Base-by-base conservation (phyloP, 2,888 invertebrate genomes). In the Hyalella azteca region DNA sequence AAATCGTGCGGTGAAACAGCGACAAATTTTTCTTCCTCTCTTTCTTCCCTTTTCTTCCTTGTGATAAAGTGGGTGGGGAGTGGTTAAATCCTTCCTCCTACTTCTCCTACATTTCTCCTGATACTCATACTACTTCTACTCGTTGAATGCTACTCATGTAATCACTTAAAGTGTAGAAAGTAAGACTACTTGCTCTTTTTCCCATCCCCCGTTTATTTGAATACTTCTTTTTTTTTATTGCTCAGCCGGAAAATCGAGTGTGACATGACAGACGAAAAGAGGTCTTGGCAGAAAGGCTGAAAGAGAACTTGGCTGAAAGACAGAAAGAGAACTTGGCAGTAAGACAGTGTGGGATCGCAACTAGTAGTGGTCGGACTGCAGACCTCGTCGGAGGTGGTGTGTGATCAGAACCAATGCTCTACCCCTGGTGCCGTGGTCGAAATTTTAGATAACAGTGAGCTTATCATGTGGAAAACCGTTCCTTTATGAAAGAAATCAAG, bases 401-500 rank as follows among this genome's bases (percentile, higher is more conserved):
- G 22, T 26, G 11, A 11, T 54, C 5, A 29, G 54, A 54, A 29
- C 36, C 32, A 66, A 66, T 66, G 66, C 29, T 32, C 66, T 66
- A 4, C 66, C 66, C 29, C 36, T 66, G 36, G 66, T 36, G 66
- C 19, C 66, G 19, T 66, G 29, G 36, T 66, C 9, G 29, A 3
- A 36, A 66, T 29, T 66, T 66, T 15, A 66, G 66, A 66, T 66
- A 29, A 66, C 66, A 66, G 66, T 66, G 66, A 66, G 22, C 36
- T 66, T 66, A 66, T 32, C 4, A 66, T 66, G 66, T 66, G 66
- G 66, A 66, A 36, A 66, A 66, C 66, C 13, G 29, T 66, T 1
- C 29, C 22, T 66, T 66, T 66, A 66, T 66, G 66, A 66, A 66
- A 66, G 4, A n/a, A n/a, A n/a, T n/a, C n/a, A n/a, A n/a, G n/a